Conservation (phyloP, 2,888 invertebrate species). For the Drymonia ruficornis region DNA sequence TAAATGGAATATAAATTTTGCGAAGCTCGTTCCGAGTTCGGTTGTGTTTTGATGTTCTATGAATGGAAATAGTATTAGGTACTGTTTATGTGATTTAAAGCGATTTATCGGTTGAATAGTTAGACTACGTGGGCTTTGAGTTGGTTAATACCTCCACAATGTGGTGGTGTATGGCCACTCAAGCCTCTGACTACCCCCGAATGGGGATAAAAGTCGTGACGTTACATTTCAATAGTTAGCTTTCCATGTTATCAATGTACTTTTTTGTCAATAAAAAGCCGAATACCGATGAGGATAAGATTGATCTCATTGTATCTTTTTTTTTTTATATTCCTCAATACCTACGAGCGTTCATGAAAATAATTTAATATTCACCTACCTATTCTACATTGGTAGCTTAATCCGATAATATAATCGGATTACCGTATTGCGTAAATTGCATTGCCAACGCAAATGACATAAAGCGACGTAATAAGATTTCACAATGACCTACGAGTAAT, state of each 20-base stretch:
- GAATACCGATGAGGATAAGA: no score
- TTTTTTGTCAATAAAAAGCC: no score
- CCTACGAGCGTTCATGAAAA: no score
- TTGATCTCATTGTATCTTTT: no score
- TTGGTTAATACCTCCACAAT: no score
- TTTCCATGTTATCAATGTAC: no score
- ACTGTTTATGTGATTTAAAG: neutral
- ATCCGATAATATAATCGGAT: constrained; percentile 4
- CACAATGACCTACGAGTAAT: constrained; percentile 17
- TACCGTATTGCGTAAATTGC: constrained; percentile 1
- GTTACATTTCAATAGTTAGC: no score
- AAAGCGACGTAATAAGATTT: constrained; percentile 40
- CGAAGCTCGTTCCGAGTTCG: neutral
- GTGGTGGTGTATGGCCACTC: no score
- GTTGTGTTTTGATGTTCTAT: neutral
- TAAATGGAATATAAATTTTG: constrained; percentile 6
- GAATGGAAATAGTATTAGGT: neutral
- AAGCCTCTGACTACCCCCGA: no score
- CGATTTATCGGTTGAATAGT: neutral
- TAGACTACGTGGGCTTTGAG: no score
- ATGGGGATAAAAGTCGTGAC: no score
- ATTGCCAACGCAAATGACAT: constrained; percentile 20
- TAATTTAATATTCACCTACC: neutral
- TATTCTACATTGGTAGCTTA: neutral
- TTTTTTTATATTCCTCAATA: no score